Base-by-base conservation (phyloP, 2,888 invertebrate species). In the Marasmarcha lunaedactyla region DNA sequence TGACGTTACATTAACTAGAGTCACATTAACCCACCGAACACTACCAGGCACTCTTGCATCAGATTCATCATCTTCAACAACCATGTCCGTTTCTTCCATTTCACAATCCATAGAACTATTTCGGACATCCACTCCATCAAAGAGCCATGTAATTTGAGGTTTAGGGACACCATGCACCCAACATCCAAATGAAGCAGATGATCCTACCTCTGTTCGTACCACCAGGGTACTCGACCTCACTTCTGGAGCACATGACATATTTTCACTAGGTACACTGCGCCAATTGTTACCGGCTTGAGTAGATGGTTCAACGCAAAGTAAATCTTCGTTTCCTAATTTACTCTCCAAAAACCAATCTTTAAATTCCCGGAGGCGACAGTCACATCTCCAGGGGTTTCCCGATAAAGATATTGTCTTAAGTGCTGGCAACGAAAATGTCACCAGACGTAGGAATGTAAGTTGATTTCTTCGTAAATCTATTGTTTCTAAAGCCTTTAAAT, bases 311-410 rank as follows among this genome's bases (percentile, higher is more conserved):
- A 87, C 87, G 57, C 93, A 93, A 37, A 87, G 84, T 49, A 94
- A 85, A 33, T 92, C 88, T 47, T 90, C 88, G 9, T 92, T 90
- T 45, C 90, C 90, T 39, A 95, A 83, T 54, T 92, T 93, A 54
- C 89, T 90, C 38, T 88, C 86, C 39, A 94, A 85, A 62, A 94
- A 89, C 94, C 95, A 95, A 51, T 89, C 89, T 43, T 94, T 88
- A 54, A 95, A 93, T 43, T 90, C 90, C 38, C 94, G 87, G 42
- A 96, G 71, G 47, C 91, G 88, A 69, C 96, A 96, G 66, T 96
- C 94, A 67, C 96, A 96, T 57, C 87, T 87, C 95, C 95, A 96
- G 3, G 92, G 94, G 69, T 96, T 96, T 20, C 91, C 91, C 47
- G 93, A 92, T 39, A 95, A 70, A 9, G 89, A 88, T 25, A 95